These are phyloP conservation scores for Acleris cristana DNA, from an alignment of 2,888 invertebrate species.

Conservation along the genomic window DNA sequence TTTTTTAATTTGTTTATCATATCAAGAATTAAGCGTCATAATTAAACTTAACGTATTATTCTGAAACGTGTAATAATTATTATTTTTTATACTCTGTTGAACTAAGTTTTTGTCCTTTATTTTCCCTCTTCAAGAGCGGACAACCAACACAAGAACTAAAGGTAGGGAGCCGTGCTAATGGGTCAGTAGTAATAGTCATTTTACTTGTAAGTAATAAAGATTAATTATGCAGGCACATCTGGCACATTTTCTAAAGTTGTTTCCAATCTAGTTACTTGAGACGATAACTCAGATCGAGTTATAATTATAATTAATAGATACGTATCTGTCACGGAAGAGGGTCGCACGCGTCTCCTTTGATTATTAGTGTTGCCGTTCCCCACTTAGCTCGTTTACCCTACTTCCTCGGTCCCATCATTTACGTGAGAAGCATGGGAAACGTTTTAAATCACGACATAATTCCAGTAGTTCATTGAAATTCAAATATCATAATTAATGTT, in stretches of 20 bases:
- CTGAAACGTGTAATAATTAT: too few species aligned
- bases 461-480: slow-evolving; percentile 41
- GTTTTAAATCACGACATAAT: slow-evolving; percentile 14
- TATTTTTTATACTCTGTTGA: too few species aligned
- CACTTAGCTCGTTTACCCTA: slow-evolving; percentile 39
- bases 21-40: too few species aligned
- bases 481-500: slow-evolving; percentile 48
- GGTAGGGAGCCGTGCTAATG: slow-evolving; percentile 4
- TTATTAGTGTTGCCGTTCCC: slow-evolving; percentile 47
- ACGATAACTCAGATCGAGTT: slow-evolving; percentile 50
- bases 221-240: slow-evolving; percentile 30
- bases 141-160: neutral
- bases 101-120: too few species aligned
- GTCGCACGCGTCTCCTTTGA: slow-evolving; percentile 60
- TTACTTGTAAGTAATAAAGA: slow-evolving; percentile 24
- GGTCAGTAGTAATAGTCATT: slow-evolving; percentile 23
- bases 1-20: too few species aligned
- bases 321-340: slow-evolving; percentile 55
- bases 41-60: too few species aligned
- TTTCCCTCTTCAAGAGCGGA: too few species aligned
- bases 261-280: slow-evolving; percentile 34
- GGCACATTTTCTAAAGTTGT: slow-evolving; percentile 33
- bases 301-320: slow-evolving; percentile 59
- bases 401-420: slow-evolving; percentile 17
- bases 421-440: slow-evolving; percentile 13